Base-by-base conservation (phyloP, 2,797 vertebrate species). In the Halcyon badia region DNA sequence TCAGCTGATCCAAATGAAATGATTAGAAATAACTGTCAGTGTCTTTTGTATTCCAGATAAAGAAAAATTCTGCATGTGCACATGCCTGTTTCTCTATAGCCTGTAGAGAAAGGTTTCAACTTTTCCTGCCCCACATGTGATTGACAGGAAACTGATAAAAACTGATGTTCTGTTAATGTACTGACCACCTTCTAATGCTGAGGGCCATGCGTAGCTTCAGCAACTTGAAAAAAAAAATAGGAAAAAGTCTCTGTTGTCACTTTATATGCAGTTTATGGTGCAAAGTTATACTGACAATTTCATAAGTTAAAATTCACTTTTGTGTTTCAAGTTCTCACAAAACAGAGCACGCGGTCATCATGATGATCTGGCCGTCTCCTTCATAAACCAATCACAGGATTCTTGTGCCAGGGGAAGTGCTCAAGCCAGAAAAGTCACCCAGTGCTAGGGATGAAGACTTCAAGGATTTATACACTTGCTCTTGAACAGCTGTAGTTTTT, bases 1-100 rank as follows among this genome's bases (percentile, higher is more conserved):
- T 77, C 80, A 87, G 58, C 33, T 66, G 75, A 85, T 77, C 54
- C 46, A 68, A 80, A 83, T 39, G 39, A 89, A 94, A 65, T 6
- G 5, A 91, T 89, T 20, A 85, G 42, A 65, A 87, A 54, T 70
- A 88, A 91, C 0, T 87, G 62, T 69, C 35, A 94, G 81, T 57
- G 60, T 49, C 66, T 79, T 78, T 79, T 46, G 24, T 39, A 22
- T 44, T 58, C 61, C 37, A 81, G 25, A 57, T 31, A 76, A 0
- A 68, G 60, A 76, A 79, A 58, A 82, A 44, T 22, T 51, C 31
- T 68, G 41, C 48, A 21, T 37, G 14, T 21, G 24, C 25, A 26
- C n/a, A 46, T 26, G 31, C 19, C 35, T 25, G 8, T 81, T 90
- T 44, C 54, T 64, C 21, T 41, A 12, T 2, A 37, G n/a, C 24